phyloP scores from a whole-genome alignment of 2,888 invertebrate genomes.

The Pandemis corylana region DNA sequence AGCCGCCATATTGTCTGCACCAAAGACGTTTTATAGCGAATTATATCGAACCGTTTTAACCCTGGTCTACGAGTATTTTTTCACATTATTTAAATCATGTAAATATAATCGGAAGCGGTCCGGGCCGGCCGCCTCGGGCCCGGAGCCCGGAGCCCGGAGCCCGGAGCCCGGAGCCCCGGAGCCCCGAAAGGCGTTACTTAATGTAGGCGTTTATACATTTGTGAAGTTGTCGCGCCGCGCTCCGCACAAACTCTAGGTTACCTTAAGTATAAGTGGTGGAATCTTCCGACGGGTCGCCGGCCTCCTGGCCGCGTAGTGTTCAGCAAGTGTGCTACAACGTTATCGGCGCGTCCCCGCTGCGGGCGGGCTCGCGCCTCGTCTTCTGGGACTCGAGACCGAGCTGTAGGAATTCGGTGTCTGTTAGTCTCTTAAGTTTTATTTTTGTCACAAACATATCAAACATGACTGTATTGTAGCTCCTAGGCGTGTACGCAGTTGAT shows the following conservation, averaged over 20 bases:
- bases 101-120: constrained; percentile 19
- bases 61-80: constrained; percentile 26
- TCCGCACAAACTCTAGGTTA: constrained; percentile 26
- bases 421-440: no score
- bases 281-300: constrained; percentile 15
- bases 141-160: no score
- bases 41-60: constrained; percentile 35
- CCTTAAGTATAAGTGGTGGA: constrained; percentile 36
- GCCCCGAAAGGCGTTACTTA: no score
- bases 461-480: no score
- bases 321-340: constrained; percentile 5
- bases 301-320: constrained; percentile 4
- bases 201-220: not conserved
- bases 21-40: constrained; percentile 40
- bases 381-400: not conserved
- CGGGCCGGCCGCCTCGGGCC: no score
- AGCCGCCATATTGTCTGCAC: constrained; percentile 35
- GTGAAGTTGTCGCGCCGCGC: not conserved
- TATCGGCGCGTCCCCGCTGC: not conserved
- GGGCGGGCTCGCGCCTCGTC: not conserved
- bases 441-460: no score
- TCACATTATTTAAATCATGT: constrained; percentile 33
- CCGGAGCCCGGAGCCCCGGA: no score
- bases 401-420: no score
- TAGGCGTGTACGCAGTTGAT: no score